Conservation (phyloP, 2,888 invertebrate genomes). For the Cerceris rybyensis region DNA sequence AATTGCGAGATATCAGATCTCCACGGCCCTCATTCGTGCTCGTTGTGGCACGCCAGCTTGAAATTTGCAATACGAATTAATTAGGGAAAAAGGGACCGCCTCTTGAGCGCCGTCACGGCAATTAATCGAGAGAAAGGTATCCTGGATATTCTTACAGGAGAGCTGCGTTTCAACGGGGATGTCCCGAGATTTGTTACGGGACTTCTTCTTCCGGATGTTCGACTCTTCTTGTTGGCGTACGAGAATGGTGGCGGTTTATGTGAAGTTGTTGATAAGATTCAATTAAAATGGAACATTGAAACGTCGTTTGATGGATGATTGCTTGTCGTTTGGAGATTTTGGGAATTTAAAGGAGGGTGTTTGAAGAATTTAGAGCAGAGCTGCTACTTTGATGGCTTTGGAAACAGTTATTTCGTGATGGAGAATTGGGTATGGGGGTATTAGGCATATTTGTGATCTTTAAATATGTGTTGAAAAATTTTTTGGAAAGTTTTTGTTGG, state of each 20-base stretch:
- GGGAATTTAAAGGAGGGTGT: too few relatives aligned
- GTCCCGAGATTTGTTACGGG: background rate
- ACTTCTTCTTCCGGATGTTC: background rate
- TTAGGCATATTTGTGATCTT: too few relatives aligned
- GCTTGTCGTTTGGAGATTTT: too few relatives aligned
- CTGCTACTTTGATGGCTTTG: too few relatives aligned
- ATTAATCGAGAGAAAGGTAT: conserved; percentile 72
- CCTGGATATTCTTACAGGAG: conserved; percentile 17
- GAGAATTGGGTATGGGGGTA: too few relatives aligned
- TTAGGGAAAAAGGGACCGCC: conserved; percentile 59
- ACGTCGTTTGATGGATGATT: too few relatives aligned
- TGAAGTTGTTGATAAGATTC: too few relatives aligned
- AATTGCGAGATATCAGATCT: conserved; percentile 46
- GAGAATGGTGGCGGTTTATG: background rate
- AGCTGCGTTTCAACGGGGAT: conserved; percentile 17
- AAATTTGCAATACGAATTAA: conserved; percentile 66
- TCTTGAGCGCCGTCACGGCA: conserved; percentile 65
- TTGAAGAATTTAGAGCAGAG: too few relatives aligned
- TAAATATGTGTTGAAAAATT: too few relatives aligned
- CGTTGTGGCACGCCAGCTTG: conserved; percentile 25
- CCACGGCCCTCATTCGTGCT: conserved; percentile 11
- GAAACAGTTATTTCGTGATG: too few relatives aligned
- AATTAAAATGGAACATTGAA: too few relatives aligned
- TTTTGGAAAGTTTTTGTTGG: too few relatives aligned
- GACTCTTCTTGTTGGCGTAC: background rate